These are phyloP conservation scores for Redunca redunca DNA, from an alignment of 2,113 vertebrate species.

Conservation along the genomic window DNA sequence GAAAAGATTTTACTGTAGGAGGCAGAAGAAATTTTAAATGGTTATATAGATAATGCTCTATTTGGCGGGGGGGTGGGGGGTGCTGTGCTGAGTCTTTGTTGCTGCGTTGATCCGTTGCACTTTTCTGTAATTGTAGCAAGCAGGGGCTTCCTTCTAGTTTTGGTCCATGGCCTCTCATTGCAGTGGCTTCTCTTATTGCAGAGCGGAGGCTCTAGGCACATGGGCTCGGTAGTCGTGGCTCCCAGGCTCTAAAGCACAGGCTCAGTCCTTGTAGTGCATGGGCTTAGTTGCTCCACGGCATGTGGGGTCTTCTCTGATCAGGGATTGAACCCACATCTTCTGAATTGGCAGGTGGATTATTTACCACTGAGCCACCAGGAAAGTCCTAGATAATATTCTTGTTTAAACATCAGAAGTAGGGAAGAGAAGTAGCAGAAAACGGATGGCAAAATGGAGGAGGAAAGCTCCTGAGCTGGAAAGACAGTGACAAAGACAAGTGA, in stretches of 20 bases:
- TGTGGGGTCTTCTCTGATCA: not conserved
- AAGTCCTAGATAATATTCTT: not conserved
- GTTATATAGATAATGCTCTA: not conserved
- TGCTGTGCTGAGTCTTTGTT: not conserved
- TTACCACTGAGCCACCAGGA: not conserved
- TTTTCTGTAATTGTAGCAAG: not conserved
- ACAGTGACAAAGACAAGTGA: not conserved
- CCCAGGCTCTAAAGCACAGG: not conserved
- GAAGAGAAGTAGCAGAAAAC: not conserved
- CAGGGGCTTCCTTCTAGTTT: not conserved
- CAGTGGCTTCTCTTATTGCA: not conserved
- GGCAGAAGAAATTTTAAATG: not conserved
- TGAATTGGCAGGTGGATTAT: not conserved
- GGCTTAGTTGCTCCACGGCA: not conserved
- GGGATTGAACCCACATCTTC: not conserved
- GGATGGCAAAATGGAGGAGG: not conserved
- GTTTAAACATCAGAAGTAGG: not conserved
- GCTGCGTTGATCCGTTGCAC: not conserved
- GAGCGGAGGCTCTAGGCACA: not conserved
- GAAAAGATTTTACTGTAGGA: not conserved
- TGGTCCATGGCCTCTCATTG: accelerated
- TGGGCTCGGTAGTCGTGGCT: not conserved
- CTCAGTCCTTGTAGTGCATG: accelerated
- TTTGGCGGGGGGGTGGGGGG: accelerated
- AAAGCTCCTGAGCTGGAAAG: not conserved